A percentile compares a stretch with the other conserved stretches of the same genome.
These are phyloP conservation scores for Teinopalpus imperialis DNA, from an alignment of 2,888 invertebrate species.

Conservation along the genomic window DNA sequence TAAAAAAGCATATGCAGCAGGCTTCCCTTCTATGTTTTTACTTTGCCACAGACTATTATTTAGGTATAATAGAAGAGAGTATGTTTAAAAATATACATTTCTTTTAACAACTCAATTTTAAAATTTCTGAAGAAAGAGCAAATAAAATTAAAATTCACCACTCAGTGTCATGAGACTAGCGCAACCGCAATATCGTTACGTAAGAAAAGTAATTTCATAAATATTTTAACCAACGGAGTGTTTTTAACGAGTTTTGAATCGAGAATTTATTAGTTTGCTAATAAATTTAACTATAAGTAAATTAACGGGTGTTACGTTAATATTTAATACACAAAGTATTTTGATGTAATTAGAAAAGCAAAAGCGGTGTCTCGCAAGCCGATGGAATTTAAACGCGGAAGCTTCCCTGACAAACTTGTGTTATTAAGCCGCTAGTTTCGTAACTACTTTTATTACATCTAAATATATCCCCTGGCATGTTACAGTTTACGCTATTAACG, in stretches of 20 bases:
- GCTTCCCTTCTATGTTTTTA: too few relatives aligned
- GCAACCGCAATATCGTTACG: constrained; percentile 22
- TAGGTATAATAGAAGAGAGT: too few relatives aligned
- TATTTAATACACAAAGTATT: constrained; percentile 59
- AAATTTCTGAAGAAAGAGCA: constrained; percentile 18
- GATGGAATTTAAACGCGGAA: constrained; percentile 58
- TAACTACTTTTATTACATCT: constrained; percentile 49
- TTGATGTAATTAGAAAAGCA: constrained; percentile 64
- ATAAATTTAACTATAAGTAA: constrained; percentile 12
- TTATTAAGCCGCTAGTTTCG: constrained; percentile 63
- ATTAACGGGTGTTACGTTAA: constrained; percentile 31
- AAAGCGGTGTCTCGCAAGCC: constrained; percentile 39
- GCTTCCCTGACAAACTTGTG: constrained; percentile 58
- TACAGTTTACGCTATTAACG: constrained; percentile 30
- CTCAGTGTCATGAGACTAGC: constrained; percentile 20
- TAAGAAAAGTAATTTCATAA: constrained; percentile 25
- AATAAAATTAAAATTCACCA: constrained; percentile 22
- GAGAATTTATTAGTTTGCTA: constrained; percentile 6
- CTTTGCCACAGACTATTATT: too few relatives aligned
- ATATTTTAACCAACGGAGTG: constrained; percentile 13
- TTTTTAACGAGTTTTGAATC: constrained; percentile 4
- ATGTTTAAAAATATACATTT: constrained; percentile 6
- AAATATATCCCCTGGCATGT: constrained; percentile 26
- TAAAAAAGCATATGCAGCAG: too few relatives aligned
- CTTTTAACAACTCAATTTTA: constrained; percentile 8